phyloP scores from a whole-genome alignment of 2,113 vertebrate species.

The Diadophis punctatus region DNA sequence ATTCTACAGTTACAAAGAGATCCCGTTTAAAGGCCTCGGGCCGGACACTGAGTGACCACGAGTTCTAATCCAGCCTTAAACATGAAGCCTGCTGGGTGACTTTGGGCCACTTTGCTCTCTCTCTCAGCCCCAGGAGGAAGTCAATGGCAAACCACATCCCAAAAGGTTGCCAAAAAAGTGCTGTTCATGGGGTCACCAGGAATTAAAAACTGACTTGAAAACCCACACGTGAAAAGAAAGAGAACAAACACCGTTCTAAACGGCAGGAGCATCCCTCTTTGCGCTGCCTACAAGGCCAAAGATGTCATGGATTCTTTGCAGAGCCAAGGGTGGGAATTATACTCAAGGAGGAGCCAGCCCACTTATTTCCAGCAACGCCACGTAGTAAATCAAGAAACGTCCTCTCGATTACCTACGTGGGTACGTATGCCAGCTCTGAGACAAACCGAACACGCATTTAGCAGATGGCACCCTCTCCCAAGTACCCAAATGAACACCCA shows the following conservation, averaged over 20 bases:
- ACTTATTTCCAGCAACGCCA: background rate
- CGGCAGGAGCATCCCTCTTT: background rate
- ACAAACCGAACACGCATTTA: background rate
- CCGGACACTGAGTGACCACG: background rate
- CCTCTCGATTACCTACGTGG: background rate
- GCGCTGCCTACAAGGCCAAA: background rate
- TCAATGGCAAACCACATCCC: background rate
- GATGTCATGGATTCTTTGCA: background rate
- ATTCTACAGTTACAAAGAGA: background rate
- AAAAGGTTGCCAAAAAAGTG: background rate
- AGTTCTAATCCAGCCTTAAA: background rate
- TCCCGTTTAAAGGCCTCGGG: background rate
- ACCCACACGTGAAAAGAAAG: background rate
- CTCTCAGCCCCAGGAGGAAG: background rate
- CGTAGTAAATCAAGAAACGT: background rate
- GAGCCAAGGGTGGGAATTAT: background rate
- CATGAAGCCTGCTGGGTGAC: background rate
- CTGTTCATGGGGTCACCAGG: background rate
- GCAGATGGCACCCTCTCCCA: background rate
- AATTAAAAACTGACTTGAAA: background rate
- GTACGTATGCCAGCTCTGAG: background rate
- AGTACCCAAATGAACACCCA: background rate
- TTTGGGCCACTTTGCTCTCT: background rate
- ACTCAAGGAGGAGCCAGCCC: background rate
- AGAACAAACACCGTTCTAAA: background rate